Percentiles rank a stretch among this genome's conserved stretches.
Evolutionary conservation across 2,797 vertebrate species (phyloP).

Genomic region (Orestias chungarensis): DNA sequence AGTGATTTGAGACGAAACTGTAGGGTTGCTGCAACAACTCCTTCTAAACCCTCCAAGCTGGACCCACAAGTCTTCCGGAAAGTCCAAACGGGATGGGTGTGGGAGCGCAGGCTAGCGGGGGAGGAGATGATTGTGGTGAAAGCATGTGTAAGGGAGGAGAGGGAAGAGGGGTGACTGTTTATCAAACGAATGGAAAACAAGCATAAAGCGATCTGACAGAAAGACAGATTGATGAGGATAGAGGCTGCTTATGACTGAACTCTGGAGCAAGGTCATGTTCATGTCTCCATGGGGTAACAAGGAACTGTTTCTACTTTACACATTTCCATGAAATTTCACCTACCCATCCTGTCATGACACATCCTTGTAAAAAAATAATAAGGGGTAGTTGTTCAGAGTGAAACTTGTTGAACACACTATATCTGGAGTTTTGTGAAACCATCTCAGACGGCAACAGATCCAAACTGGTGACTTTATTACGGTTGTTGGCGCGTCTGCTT

Average conservation of each 20-base stretch:
- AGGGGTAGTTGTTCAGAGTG: background rate
- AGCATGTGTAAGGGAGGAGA: slow-evolving; percentile 1
- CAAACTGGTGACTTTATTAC: slow-evolving; percentile 26
- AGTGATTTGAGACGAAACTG: slow-evolving; percentile 52
- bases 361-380: background rate
- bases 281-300: slow-evolving; percentile 14
- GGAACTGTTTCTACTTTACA: slow-evolving; percentile 23
- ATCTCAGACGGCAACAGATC: slow-evolving; percentile 7
- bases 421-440: slow-evolving; percentile 14
- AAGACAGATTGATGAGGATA: slow-evolving; percentile 23
- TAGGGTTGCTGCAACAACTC: slow-evolving; percentile 55
- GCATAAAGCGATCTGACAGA: slow-evolving; percentile 34
- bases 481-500: slow-evolving; percentile 13
- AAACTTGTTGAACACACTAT: background rate
- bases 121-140: slow-evolving; percentile 32
- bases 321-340: slow-evolving; percentile 13
- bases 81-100: slow-evolving; percentile 19
- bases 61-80: slow-evolving; percentile 52
- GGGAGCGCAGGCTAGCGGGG: slow-evolving; percentile 41
- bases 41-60: slow-evolving; percentile 32
- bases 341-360: background rate
- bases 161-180: slow-evolving; percentile 4
- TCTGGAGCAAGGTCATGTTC: slow-evolving; percentile 17
- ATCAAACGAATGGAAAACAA: slow-evolving; percentile 45
- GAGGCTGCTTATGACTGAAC: slow-evolving; percentile 26